Base-by-base conservation (phyloP, 2,888 invertebrate genomes). In the Machimus atricapillus region DNA sequence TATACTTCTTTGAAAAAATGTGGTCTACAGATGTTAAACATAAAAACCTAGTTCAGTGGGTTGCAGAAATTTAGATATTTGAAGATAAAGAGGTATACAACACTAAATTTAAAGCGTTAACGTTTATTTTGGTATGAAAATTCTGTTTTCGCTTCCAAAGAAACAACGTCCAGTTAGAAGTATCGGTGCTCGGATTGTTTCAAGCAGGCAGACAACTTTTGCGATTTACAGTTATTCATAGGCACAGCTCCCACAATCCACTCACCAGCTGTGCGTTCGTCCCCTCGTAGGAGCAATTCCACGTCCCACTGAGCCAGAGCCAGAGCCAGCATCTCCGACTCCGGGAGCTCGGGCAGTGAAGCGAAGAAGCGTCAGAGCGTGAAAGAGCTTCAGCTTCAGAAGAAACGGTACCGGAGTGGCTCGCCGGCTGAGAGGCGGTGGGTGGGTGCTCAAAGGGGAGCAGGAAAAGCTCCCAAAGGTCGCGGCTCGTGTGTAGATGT, bases 401-500 rank as follows among this genome's bases (percentile, higher is more conserved):
- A 77, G 77, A 37, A n/a, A 37, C 34, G 14, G n/a, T 34, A 52
- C n/a, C 7, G 52, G 1, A n/a, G 5, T 19, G 19, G 77, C 34
- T 19, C 52, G 19, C 23, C 78, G 46, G 78, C 23, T 8, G 66
- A 66, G 66, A 78, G 40, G 79, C 40, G 40, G 79, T 43, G 79
- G 79, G 79, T 46, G 79, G 79, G n/a, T n/a, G n/a, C 2, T 23
- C 31, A 2, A 27, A 23, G 66, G 66, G 66, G 66, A 31, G 79
- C 19, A 46, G 31, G 31, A 5, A 79, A 79, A 79, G 79, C 79
- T 79, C 79, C 5, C 12, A 27, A 27, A 79, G 46, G 79, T 52
- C 46, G 79, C 31, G 79, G 46, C 43, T 82, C 12, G 82, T 82
- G 52, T 56, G 56, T 7, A 56, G 52, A 81, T 81, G 81, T 81